These are phyloP conservation scores for Brachionus asplanchnoidis DNA, from an alignment of 1,140 invertebrate genomes.

Conservation along the genomic window DNA sequence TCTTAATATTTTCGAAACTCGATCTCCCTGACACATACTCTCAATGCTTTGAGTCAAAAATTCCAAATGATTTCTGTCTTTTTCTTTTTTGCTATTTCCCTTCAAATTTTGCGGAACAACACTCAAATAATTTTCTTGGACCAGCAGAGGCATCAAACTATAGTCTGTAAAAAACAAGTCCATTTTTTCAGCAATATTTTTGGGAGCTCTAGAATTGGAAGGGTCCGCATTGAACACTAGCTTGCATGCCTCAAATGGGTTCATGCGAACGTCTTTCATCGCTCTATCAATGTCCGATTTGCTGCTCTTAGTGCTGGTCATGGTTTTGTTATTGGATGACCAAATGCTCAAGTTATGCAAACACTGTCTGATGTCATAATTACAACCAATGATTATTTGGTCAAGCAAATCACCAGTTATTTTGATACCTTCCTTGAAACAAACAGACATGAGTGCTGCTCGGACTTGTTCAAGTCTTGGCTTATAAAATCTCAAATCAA, in stretches of 20 bases:
- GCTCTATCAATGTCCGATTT: constrained; percentile 58
- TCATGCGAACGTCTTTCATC: constrained; percentile 77
- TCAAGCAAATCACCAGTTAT: constrained; percentile 66
- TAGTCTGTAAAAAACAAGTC: constrained; percentile 96
- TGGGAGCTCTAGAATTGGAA: constrained; percentile 51
- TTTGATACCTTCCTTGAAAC: constrained; percentile 83
- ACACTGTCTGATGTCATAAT: constrained; percentile 83
- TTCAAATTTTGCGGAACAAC: constrained; percentile 62
- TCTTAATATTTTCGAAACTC: constrained; percentile 76
- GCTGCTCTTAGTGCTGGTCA: constrained; percentile 58
- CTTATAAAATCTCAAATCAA: constrained; percentile 78
- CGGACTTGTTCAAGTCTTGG: constrained; percentile 82
- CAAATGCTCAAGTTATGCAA: constrained; percentile 71
- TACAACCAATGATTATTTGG: constrained; percentile 78
- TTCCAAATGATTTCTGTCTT: constrained; percentile 60
- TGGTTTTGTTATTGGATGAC: constrained; percentile 60
- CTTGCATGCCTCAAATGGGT: constrained; percentile 85
- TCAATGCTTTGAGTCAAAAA: constrained; percentile 74
- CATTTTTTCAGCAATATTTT: constrained; percentile 58
- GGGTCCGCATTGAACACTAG: constrained; percentile 78
- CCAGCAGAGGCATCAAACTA: constrained; percentile 84
- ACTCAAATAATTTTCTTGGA: constrained; percentile 91
- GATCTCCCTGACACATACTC: constrained; percentile 76
- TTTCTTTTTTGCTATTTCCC: neutral
- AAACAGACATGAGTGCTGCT: constrained; percentile 80